phyloP scores from a whole-genome alignment of 2,797 vertebrate genomes.

The Chelmon rostratus region DNA sequence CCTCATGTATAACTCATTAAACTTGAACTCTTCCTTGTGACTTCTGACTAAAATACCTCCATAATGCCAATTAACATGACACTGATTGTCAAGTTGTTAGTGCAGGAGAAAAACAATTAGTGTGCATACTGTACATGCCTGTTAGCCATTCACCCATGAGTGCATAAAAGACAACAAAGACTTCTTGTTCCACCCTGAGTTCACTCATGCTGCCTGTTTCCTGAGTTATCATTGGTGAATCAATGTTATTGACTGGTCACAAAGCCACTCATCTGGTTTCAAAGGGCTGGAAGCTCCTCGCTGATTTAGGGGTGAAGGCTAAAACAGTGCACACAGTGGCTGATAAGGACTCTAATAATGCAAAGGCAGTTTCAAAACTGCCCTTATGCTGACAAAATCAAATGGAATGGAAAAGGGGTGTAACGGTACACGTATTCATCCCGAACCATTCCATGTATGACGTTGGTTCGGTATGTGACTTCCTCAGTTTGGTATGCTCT shows the following conservation, averaged over 20 bases:
- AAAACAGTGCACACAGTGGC: constrained; percentile 4
- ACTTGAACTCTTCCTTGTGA: constrained; percentile 15
- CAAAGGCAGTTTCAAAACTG: constrained; percentile 10
- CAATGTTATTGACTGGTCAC: constrained; percentile 34
- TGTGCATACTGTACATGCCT: neutral
- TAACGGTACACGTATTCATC: neutral
- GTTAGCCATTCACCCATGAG: constrained; percentile 6
- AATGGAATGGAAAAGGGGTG: neutral
- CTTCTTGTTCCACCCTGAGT: constrained; percentile 20
- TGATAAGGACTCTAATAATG: constrained; percentile 8
- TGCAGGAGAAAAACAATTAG: neutral
- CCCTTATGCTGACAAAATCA: neutral
- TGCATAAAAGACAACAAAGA: constrained; percentile 22
- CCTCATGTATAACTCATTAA: neutral
- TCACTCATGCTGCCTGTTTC: constrained; percentile 12
- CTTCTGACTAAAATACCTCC: constrained; percentile 14
- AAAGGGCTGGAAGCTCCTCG: neutral
- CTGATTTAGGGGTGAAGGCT: constrained; percentile 26
- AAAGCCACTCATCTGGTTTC: constrained; percentile 39
- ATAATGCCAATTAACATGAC: neutral
- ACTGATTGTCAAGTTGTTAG: neutral
- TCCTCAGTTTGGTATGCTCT: too few species aligned
- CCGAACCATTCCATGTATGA: too few species aligned
- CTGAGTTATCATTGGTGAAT: constrained; percentile 39
- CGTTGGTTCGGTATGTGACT: too few species aligned